Percentiles rank a stretch among this genome's conserved stretches.
Evolutionary conservation across 1,140 invertebrate genomes (phyloP).

Genomic region (Pachyrhynchus sulphureomaculatus): DNA sequence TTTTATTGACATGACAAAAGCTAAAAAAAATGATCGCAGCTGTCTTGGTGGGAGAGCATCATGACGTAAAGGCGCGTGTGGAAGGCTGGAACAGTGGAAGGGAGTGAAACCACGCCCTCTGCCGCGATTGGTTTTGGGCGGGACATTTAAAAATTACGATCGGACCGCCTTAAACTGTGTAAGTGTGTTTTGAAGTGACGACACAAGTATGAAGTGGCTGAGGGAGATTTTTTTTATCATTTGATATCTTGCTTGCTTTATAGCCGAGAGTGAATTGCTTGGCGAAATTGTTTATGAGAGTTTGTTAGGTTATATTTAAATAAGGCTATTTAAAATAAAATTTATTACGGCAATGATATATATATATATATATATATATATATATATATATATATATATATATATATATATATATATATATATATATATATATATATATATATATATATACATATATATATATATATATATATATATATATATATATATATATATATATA

Average conservation of each 20-base stretch:
- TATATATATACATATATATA: no score
- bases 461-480: no score
- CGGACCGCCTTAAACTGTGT: background rate
- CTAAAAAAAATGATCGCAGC: constrained; percentile 41
- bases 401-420: no score
- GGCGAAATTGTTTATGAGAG: background rate
- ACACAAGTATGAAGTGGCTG: background rate
- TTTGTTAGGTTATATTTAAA: background rate
- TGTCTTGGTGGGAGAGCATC: constrained; percentile 28
- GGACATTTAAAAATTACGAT: background rate
- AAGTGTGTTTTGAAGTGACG: background rate
- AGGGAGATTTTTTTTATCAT: background rate
- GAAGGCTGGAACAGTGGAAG: constrained; percentile 5
- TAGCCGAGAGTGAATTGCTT: background rate
- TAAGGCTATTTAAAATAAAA: no score
- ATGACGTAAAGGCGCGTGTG: constrained; percentile 26
- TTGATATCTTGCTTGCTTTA: background rate
- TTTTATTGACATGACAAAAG: constrained; percentile 40
- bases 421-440: no score
- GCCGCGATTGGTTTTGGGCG: constrained; percentile 6
- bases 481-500: no score
- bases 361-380: no score
- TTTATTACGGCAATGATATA: no score
- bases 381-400: no score
- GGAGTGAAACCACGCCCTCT: background rate